Percentiles rank a stretch among this genome's conserved stretches.
Conservation (phyloP, 2,113 vertebrate species). For the Neopipo cinnamomea region DNA sequence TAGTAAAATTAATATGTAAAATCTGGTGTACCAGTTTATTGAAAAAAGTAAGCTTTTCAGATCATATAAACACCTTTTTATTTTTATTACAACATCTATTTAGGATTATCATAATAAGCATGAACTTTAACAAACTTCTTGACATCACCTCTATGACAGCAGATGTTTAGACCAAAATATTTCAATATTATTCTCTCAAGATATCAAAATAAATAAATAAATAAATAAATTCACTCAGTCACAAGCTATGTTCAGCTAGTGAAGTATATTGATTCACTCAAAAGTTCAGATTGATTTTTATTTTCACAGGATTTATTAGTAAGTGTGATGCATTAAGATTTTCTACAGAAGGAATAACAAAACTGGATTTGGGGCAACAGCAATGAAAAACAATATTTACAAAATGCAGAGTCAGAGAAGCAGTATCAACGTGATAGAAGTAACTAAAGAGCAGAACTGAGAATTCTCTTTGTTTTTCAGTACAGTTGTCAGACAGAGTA, state of each 20-base stretch:
- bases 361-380: background rate
- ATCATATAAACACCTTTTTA: background rate
- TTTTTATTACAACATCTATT: background rate
- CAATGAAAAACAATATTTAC: background rate
- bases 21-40: background rate
- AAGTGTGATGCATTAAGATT: background rate
- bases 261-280: background rate
- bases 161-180: background rate
- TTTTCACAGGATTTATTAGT: background rate
- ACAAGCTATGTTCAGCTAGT: background rate
- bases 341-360: background rate
- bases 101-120: background rate
- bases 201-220: background rate
- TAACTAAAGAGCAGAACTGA: background rate
- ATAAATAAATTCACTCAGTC: background rate
- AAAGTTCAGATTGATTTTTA: background rate
- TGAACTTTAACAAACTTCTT: background rate
- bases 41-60: background rate
- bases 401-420: background rate
- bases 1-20: background rate
- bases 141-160: background rate
- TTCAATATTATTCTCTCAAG: background rate
- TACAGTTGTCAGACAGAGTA: background rate
- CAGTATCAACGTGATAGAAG: background rate
- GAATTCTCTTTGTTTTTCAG: background rate